Base-by-base conservation (phyloP, 2,888 invertebrate genomes). In the Drosophila subquinaria region DNA sequence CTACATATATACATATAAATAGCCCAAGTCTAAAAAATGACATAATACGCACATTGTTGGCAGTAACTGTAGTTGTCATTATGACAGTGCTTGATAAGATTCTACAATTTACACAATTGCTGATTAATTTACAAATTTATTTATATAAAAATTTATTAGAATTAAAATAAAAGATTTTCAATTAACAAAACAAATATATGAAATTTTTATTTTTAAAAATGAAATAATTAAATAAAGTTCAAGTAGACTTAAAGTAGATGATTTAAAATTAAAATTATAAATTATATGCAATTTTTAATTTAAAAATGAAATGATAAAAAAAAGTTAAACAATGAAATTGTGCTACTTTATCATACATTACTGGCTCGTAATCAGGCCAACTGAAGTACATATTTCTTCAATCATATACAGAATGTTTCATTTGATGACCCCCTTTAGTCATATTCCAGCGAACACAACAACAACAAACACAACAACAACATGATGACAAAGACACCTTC, bases 381-480 rank as follows among this genome's bases (percentile, higher is more conserved):
- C 35, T 50, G 48, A 42, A 42, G 15, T 43, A n/a, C n/a, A n/a
- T n/a, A 50, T 56, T 51, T 56, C 51, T 40, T 47, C 50, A 56
- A 45, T 51, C 33, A 40, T 33, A 51, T 15, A 47, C 35, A 53
- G 64, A 53, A 65, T 65, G 40, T 57, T 47, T 57, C 17, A 69
- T 48, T 64, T 65, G 52, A 42, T 69, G 69, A 69, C 69, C 64
- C 52, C 47, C 57, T 69, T 69, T 65, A 64, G 52, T 69, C 56
- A 52, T 69, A 64, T 64, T 63, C 63, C 55, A 53, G 23, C 8
- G 48, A 61, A 61, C 17, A n/a, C 15, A 13, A 47, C 38, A 55
- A 47, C 33, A 38, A 50, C 11, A 30, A 51, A 4, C 33, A 51
- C 17, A 11, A 43, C 30, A 50, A 53, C 15, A 42, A 15, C n/a